Conservation (phyloP, 2,888 invertebrate species). For the Hartigia nigra region DNA sequence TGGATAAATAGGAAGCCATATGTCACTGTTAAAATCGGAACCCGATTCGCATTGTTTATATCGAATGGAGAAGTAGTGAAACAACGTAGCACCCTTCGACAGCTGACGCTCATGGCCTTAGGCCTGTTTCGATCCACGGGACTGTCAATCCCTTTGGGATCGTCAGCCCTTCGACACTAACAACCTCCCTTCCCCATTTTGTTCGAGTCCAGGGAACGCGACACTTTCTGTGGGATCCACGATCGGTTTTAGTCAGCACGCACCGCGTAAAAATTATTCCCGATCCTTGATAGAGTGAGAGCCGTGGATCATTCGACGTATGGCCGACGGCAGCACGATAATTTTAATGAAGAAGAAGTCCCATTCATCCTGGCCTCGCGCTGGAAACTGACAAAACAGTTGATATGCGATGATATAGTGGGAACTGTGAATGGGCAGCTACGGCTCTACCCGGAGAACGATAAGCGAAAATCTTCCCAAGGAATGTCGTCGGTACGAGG, state of each 20-base stretch:
- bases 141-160: not conserved
- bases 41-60: slow-evolving; percentile 32
- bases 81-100: not conserved
- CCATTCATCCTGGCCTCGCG: slow-evolving; percentile 53
- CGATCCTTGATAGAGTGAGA: not conserved
- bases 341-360: slow-evolving; percentile 55
- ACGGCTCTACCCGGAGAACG: slow-evolving; percentile 27
- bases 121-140: not conserved
- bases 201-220: not conserved
- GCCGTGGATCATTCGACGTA: not conserved
- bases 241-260: not conserved
- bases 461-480: slow-evolving; percentile 25
- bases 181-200: not conserved
- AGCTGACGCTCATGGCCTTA: not conserved
- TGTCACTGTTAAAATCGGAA: slow-evolving; percentile 40
- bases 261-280: not conserved
- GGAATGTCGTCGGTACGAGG: slow-evolving; percentile 18
- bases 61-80: not conserved
- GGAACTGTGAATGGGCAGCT: slow-evolving; percentile 53
- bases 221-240: not conserved
- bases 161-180: not conserved
- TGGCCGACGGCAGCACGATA: slow-evolving; percentile 19
- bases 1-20: slow-evolving; percentile 55
- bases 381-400: slow-evolving; percentile 63
- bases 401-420: slow-evolving; percentile 60